Evolutionary conservation across 2,888 invertebrate species (phyloP), one percentile per base, ranked within the genome.

Genomic region (Xestobium rufovillosum): DNA sequence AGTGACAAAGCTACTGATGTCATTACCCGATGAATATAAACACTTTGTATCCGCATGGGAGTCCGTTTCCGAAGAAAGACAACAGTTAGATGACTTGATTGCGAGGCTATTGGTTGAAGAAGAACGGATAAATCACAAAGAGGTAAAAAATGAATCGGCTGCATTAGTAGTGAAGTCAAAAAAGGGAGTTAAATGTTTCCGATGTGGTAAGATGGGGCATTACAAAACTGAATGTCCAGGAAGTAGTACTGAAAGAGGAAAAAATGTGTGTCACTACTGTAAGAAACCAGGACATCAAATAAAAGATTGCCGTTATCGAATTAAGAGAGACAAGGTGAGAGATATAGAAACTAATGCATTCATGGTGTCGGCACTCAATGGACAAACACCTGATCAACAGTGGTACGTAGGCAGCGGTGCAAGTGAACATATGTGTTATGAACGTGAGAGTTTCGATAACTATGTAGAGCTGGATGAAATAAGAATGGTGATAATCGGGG

Each of bases 71-170:
- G 30, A 31, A 13, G 39, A 43, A 1, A 45, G 51, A 6, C 45
- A 50, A 41, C 55, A 41, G 3, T 15, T 56, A 13, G 45, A 45
- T 28, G 44, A 47, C 14, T 39, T 54, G 14, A 45, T 41, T 16
- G 23, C 45, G 23, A 38, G 49, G 17, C 26, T 53, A n/a, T 37
- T 47, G 30, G 42, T 45, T 17, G 51, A 49, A 38, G 48, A 51
- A 38, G 41, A 45, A 30, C 40, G 45, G 34, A 38, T 45, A n/a
- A 23, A 27, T 17, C 33, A 36, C 31, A 25, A 34, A 13, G 36
- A 43, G 34, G 35, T 38, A 23, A 12, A n/a, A n/a, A n/a, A n/a
- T n/a, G n/a, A n/a, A n/a, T n/a, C 13, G 33, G 32, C 13, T 30
- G 8, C 11, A 32, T 26, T 19, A 33, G 9, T 16, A 13, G 10